Conservation (phyloP, 2,113 vertebrate genomes). For the Dipodomys spectabilis region DNA sequence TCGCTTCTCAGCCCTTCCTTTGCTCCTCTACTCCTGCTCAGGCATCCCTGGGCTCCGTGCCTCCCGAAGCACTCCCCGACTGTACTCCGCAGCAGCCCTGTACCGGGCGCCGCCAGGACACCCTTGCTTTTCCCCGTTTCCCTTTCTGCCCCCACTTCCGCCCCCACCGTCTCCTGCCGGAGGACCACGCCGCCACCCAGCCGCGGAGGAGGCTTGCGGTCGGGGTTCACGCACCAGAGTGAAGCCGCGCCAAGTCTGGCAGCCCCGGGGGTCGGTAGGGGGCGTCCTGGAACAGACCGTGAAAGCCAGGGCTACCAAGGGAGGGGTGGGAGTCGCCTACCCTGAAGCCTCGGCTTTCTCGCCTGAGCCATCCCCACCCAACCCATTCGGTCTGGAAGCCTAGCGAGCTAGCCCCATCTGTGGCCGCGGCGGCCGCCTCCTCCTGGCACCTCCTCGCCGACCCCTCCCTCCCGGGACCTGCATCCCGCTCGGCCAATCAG, state of each 20-base stretch:
- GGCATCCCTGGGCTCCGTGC: neutral
- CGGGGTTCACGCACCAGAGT: neutral
- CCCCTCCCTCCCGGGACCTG: slow-evolving; percentile 68
- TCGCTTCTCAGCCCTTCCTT: slow-evolving; percentile 4
- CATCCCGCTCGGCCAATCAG: slow-evolving; percentile 72
- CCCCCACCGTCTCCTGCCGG: slow-evolving; percentile 26
- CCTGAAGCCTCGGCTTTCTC: neutral
- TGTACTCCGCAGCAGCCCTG: neutral
- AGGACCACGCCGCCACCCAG: slow-evolving; percentile 59
- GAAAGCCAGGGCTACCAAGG: neutral
- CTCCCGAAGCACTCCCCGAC: neutral
- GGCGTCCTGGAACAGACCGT: slow-evolving; percentile 46
- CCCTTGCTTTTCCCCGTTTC: neutral
- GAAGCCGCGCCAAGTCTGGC: neutral
- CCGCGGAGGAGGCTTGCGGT: neutral
- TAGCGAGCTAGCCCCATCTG: slow-evolving; percentile 66
- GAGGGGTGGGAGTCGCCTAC: neutral
- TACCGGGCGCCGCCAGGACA: neutral
- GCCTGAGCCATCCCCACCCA: neutral
- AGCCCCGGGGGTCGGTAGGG: slow-evolving; percentile 5
- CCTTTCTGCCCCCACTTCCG: slow-evolving; percentile 39
- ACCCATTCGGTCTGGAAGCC: slow-evolving; percentile 18
- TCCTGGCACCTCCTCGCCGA: slow-evolving; percentile 69
- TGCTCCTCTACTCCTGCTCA: neutral
- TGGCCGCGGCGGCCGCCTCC: slow-evolving; percentile 63